phyloP scores from a whole-genome alignment of 2,113 vertebrate species.

The Galemys pyrenaicus region DNA sequence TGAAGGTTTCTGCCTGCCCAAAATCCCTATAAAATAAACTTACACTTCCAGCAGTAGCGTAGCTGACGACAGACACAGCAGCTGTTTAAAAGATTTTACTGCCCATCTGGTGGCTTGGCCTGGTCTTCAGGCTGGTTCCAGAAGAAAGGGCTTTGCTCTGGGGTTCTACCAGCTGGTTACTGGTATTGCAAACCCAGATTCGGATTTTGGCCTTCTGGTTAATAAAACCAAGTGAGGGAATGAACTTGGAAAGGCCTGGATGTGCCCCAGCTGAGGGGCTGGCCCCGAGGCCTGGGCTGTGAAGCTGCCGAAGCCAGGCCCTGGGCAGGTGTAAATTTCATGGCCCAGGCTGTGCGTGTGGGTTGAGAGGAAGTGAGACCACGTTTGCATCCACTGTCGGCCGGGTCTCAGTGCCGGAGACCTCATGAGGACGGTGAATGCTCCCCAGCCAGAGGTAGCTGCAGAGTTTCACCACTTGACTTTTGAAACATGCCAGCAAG shows the following conservation, averaged over 20 bases:
- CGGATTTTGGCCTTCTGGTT: conserved; percentile 74
- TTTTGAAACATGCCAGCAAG: conserved; percentile 36
- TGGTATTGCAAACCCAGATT: conserved; percentile 68
- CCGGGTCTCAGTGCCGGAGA: too few species aligned
- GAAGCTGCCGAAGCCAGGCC: conserved; percentile 47
- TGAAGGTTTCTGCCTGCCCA: background rate
- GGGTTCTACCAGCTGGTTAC: conserved; percentile 79
- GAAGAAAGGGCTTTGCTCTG: conserved; percentile 79
- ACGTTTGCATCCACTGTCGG: background rate
- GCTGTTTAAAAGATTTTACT: conserved; percentile 85
- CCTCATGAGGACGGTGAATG: background rate
- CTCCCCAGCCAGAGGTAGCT: background rate
- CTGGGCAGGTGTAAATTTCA: conserved; percentile 12
- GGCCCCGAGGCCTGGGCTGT: conserved; percentile 55
- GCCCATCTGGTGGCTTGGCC: conserved; percentile 84
- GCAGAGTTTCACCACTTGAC: background rate
- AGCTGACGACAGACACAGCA: conserved; percentile 61
- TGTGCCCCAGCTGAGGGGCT: conserved; percentile 55
- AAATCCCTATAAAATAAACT: conserved; percentile 78
- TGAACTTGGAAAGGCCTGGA: conserved; percentile 56
- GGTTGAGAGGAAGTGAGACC: background rate
- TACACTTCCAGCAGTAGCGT: conserved; percentile 71
- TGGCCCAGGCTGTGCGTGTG: conserved; percentile 20
- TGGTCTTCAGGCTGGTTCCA: conserved; percentile 70
- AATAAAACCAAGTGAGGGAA: conserved; percentile 73